These are phyloP conservation scores for Teinopalpus imperialis DNA, from an alignment of 2,888 invertebrate genomes.

Conservation along the genomic window DNA sequence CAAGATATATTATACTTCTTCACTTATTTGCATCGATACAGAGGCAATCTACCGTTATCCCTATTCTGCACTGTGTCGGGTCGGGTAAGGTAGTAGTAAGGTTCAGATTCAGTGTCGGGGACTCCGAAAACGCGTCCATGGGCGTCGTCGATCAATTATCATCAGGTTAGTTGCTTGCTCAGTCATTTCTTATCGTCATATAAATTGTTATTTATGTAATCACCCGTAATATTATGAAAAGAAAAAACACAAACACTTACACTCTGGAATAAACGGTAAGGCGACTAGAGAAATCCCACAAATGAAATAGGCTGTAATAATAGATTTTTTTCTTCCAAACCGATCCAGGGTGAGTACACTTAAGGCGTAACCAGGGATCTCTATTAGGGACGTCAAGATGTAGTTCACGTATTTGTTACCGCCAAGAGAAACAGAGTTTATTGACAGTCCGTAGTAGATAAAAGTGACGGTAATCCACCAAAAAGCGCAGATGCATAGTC, in stretches of 20 bases:
- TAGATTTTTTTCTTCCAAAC: constrained; percentile 81
- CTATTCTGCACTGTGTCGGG: too few relatives aligned
- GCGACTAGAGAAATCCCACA: constrained; percentile 80
- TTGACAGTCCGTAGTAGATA: constrained; percentile 90
- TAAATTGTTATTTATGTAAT: too few relatives aligned
- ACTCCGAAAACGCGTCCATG: too few relatives aligned
- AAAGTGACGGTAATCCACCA: constrained; percentile 91
- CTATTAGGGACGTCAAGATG: constrained; percentile 84
- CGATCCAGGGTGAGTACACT: constrained; percentile 81
- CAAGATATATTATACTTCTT: too few relatives aligned
- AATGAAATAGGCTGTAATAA: constrained; percentile 80
- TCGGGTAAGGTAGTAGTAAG: too few relatives aligned
- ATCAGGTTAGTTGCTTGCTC: too few relatives aligned
- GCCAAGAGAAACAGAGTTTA: constrained; percentile 88
- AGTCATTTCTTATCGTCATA: too few relatives aligned
- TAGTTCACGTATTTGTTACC: constrained; percentile 91
- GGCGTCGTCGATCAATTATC: too few relatives aligned
- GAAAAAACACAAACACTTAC: constrained; percentile 57
- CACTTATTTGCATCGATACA: too few relatives aligned
- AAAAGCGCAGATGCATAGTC: constrained; percentile 82
- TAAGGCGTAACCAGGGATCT: constrained; percentile 84
- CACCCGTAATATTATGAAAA: constrained; percentile 70
- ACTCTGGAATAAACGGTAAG: constrained; percentile 80
- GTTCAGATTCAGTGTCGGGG: too few relatives aligned
- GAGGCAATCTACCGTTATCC: too few relatives aligned